Conservation (phyloP, 2,888 invertebrate species). For the Melieria picta region DNA sequence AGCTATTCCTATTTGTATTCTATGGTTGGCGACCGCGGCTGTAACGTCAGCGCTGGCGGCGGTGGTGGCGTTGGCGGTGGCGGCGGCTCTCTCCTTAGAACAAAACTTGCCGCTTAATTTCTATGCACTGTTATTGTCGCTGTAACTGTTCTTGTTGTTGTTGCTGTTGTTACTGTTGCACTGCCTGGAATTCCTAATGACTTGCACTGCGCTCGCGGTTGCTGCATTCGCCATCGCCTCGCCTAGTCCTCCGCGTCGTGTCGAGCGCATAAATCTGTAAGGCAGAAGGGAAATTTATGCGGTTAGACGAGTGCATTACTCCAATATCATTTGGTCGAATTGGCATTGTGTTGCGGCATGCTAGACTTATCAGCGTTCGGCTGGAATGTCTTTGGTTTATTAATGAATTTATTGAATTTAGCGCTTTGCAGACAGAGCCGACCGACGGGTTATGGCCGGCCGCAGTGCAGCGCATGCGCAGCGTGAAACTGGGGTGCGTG, state of each 20-base stretch:
- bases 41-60: no score
- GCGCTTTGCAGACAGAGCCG: not conserved
- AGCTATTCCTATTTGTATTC: conserved; percentile 19
- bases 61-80: no score
- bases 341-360: not conserved
- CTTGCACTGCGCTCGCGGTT: no score
- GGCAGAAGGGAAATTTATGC: conserved; percentile 24
- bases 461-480: not conserved
- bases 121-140: not conserved
- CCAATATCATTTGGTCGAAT: conserved; percentile 24
- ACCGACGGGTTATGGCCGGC: not conserved
- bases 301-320: conserved; percentile 28
- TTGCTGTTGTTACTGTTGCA: not conserved
- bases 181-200: conserved; percentile 39
- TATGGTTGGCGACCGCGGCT: no score
- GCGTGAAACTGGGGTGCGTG: conserved; percentile 37
- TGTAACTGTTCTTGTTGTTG: no score
- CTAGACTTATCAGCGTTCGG: conserved; percentile 22
- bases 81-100: no score
- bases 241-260: not conserved
- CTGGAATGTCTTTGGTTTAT: conserved; percentile 23
- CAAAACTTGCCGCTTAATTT: not conserved
- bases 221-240: conserved; percentile 20
- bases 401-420: conserved; percentile 33
- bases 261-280: conserved; percentile 35